These are phyloP conservation scores for Colinus virginianus DNA, from an alignment of 2,113 vertebrate species.

Conservation along the genomic window DNA sequence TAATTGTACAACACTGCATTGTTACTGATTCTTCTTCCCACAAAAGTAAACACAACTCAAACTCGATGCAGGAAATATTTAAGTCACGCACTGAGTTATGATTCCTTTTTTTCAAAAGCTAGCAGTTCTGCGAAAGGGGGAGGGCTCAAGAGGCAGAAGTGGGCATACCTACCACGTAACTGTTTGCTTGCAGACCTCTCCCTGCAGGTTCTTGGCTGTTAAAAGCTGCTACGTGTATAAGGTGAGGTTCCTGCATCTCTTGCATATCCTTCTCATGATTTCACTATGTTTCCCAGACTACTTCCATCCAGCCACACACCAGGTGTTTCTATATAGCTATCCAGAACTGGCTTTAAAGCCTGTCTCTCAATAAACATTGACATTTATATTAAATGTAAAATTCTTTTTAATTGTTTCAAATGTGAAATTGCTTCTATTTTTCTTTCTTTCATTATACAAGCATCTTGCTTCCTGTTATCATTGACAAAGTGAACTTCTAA, in stretches of 20 bases:
- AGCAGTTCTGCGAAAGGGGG: not conserved
- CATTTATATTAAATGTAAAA: not conserved
- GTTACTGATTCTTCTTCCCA: not conserved
- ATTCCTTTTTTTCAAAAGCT: not conserved
- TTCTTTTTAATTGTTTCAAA: not conserved
- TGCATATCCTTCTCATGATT: not conserved
- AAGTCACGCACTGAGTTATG: not conserved
- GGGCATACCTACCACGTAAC: not conserved
- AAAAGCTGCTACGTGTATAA: not conserved
- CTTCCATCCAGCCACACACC: not conserved
- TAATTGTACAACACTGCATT: not conserved
- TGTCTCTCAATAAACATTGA: not conserved
- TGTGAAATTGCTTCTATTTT: not conserved
- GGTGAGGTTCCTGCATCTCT: not conserved
- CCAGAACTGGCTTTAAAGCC: not conserved
- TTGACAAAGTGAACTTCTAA: not conserved
- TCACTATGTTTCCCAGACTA: not conserved
- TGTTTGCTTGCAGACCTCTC: not conserved
- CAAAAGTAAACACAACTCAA: not conserved
- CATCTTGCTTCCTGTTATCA: not conserved
- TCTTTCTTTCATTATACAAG: not conserved
- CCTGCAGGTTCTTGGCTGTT: not conserved
- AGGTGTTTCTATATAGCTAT: not conserved
- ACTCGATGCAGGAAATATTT: not conserved
- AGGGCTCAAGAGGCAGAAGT: not conserved